Evolutionary conservation across 2,888 invertebrate genomes (phyloP).

Genomic region (Poecilus cupreus): DNA sequence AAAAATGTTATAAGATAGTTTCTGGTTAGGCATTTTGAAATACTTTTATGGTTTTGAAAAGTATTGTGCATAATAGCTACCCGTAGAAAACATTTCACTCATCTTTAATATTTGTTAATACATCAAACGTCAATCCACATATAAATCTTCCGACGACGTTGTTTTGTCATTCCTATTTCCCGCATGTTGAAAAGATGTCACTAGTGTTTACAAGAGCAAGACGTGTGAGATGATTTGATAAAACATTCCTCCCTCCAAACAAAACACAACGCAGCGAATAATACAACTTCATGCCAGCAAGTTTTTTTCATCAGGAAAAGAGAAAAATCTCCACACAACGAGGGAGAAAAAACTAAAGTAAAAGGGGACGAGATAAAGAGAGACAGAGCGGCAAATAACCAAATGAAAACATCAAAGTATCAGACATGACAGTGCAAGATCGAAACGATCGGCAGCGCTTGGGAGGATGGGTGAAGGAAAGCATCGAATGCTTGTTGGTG

Average conservation of each 20-base stretch:
- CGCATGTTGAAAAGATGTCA: constrained; percentile 51
- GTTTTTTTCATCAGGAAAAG: constrained; percentile 44
- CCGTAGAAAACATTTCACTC: not conserved
- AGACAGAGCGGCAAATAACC: constrained; percentile 41
- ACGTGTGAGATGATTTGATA: constrained; percentile 55
- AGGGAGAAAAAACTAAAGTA: constrained; percentile 23
- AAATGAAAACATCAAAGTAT: constrained; percentile 56
- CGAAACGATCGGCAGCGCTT: constrained; percentile 47
- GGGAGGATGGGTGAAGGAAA: not conserved
- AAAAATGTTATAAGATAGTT: too few species aligned
- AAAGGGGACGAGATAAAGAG: constrained; percentile 5
- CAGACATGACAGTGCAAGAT: constrained; percentile 55
- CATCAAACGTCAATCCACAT: constrained; percentile 40
- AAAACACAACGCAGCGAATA: constrained; percentile 16
- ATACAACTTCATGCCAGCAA: constrained; percentile 37
- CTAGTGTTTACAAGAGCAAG: constrained; percentile 37
- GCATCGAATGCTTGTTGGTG: not conserved
- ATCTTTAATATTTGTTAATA: constrained; percentile 34
- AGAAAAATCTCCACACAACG: constrained; percentile 14
- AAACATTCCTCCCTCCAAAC: constrained; percentile 28
- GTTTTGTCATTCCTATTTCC: constrained; percentile 29
- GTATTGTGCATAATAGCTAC: not conserved
- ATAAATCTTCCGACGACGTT: constrained; percentile 17
- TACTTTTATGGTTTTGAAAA: too few species aligned
- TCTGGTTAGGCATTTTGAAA: too few species aligned